Conservation (phyloP, 92 coral and sea anemone genomes). For the Paramuricea clavata region DNA sequence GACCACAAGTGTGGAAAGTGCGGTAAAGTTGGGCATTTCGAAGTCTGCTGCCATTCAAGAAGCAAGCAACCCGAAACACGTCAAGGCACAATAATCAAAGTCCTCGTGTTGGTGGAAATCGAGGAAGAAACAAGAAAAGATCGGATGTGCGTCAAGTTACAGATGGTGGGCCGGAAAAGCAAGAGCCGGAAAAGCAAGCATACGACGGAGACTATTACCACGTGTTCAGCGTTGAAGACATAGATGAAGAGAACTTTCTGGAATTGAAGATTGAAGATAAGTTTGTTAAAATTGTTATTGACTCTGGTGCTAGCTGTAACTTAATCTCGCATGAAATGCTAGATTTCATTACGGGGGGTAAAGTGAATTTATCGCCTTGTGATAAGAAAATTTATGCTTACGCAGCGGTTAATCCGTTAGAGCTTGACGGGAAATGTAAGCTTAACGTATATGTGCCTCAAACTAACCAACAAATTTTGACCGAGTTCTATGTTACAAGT, state of each 20-base stretch:
- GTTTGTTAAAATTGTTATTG: too few relatives aligned
- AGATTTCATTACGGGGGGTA: constrained; percentile 43
- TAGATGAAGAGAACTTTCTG: constrained; percentile 13
- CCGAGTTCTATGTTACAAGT: constrained; percentile 48
- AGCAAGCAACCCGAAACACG: constrained; percentile 48
- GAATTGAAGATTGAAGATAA: constrained; percentile 53
- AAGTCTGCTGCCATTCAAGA: constrained; percentile 41
- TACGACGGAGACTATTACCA: not conserved
- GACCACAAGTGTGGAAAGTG: constrained; percentile 40
- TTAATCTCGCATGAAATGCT: constrained; percentile 31
- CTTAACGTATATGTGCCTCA: constrained; percentile 24
- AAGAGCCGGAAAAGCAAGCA: not conserved
- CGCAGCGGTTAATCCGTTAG: constrained; percentile 29
- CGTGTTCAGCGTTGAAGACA: constrained; percentile 4
- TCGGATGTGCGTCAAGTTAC: constrained; percentile 6
- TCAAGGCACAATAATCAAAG: constrained; percentile 55
- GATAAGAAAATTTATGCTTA: constrained; percentile 48
- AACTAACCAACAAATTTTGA: constrained; percentile 2
- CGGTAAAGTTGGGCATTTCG: constrained; percentile 41
- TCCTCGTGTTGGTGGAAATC: not conserved
- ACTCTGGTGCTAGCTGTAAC: too few relatives aligned
- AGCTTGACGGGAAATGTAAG: constrained; percentile 47
- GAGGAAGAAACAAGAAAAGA: not conserved
- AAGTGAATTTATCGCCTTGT: not conserved
- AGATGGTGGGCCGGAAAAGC: not conserved